These are phyloP conservation scores for Sebastes kiyomatsui DNA, from an alignment of 2,797 vertebrate species.

Conservation along the genomic window DNA sequence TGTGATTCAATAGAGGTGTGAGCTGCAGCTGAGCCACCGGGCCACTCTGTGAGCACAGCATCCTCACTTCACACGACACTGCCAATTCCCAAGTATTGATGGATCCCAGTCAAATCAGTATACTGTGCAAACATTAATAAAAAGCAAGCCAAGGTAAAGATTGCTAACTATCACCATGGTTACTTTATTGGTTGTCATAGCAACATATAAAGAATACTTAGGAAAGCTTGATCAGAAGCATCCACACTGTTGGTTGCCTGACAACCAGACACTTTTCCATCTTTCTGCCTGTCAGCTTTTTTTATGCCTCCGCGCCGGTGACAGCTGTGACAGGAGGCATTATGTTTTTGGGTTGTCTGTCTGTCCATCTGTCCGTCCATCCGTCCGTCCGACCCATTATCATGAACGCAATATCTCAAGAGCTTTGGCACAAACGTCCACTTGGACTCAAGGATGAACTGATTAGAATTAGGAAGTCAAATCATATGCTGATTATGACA, in stretches of 20 bases:
- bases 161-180: background rate
- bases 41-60: background rate
- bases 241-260: background rate
- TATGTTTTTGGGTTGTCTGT: background rate
- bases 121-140: background rate
- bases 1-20: background rate
- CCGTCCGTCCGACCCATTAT: background rate
- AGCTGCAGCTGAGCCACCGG: conserved; percentile 1
- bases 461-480: background rate
- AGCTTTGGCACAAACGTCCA: background rate
- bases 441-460: background rate
- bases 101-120: background rate
- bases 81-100: background rate
- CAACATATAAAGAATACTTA: background rate
- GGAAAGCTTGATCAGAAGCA: background rate
- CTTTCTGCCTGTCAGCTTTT: background rate
- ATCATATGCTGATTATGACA: too few species aligned
- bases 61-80: background rate
- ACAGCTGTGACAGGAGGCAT: background rate
- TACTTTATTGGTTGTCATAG: background rate
- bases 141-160: background rate
- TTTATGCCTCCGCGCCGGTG: background rate
- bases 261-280: background rate
- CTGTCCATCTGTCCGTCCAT: background rate
- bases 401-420: background rate